phyloP scores from a whole-genome alignment of 2,113 vertebrate genomes.

The Seriola quinqueradiata region DNA sequence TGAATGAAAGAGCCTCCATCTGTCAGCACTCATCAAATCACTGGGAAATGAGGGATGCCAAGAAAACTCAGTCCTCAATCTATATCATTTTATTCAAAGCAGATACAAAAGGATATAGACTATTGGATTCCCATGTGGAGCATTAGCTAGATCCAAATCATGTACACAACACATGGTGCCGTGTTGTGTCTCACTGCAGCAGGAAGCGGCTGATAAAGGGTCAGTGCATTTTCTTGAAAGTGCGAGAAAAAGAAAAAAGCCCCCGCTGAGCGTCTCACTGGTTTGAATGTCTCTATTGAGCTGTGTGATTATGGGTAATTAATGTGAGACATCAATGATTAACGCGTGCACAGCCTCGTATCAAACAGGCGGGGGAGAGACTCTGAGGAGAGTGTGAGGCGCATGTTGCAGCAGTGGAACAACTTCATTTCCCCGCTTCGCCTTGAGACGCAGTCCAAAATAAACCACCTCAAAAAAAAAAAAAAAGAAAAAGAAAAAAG shows the following conservation, averaged over 20 bases:
- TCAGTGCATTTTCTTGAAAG: not conserved
- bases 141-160: not conserved
- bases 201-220: not conserved
- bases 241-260: not conserved
- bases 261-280: not conserved
- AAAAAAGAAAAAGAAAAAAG: not conserved
- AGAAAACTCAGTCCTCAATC: slow-evolving; percentile 35
- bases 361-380: not conserved
- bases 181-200: not conserved
- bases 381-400: not conserved
- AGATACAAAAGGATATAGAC: slow-evolving; percentile 26
- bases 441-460: slow-evolving; percentile 45
- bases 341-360: not conserved
- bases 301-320: slow-evolving; percentile 13
- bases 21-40: slow-evolving; percentile 63
- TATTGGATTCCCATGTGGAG: slow-evolving; percentile 5
- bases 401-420: slow-evolving; percentile 16
- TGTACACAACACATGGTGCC: not conserved
- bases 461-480: slow-evolving; percentile 38
- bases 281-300: slow-evolving; percentile 4
- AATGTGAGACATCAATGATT: slow-evolving; percentile 34
- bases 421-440: not conserved
- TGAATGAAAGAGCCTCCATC: slow-evolving; percentile 71
- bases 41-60: slow-evolving; percentile 35
- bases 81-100: slow-evolving; percentile 49